These are phyloP conservation scores for Chelonoidis abingdonii DNA, from an alignment of 2,113 vertebrate genomes.

Conservation along the genomic window DNA sequence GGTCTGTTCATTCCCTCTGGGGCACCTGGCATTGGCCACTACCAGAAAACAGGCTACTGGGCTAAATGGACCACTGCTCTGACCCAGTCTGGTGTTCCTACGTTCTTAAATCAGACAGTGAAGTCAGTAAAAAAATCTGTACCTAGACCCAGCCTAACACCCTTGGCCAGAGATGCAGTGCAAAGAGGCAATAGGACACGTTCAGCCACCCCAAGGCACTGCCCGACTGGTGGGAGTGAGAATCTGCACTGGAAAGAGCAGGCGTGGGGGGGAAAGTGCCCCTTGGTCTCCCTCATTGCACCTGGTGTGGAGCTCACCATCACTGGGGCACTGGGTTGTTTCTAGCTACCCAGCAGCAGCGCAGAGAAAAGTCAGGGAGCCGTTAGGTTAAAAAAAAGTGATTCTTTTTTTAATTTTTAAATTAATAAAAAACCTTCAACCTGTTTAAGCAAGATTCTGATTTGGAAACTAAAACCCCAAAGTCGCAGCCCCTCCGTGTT, in stretches of 20 bases:
- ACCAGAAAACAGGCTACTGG: too few relatives aligned
- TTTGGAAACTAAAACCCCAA: slow-evolving; percentile 52
- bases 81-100: too few relatives aligned
- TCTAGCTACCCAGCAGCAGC: not conserved
- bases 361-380: slow-evolving; percentile 52
- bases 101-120: too few relatives aligned
- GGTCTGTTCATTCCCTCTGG: too few relatives aligned
- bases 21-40: too few relatives aligned
- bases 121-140: not conserved
- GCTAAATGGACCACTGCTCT: too few relatives aligned
- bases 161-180: not conserved
- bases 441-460: slow-evolving; percentile 61
- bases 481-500: not conserved
- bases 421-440: slow-evolving; percentile 72
- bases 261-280: accelerated
- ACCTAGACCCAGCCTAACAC: not conserved
- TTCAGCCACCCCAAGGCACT: not conserved
- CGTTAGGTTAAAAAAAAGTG: slow-evolving; percentile 74
- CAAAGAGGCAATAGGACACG: not conserved
- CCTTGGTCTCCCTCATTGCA: accelerated
- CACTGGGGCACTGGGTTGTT: not conserved
- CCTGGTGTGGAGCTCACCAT: not conserved
- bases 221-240: not conserved
- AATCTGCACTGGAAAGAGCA: not conserved
- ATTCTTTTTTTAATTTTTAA: slow-evolving; percentile 71